phyloP scores from a whole-genome alignment of 2,888 invertebrate genomes.

The Zygothrica quintamaculata region DNA sequence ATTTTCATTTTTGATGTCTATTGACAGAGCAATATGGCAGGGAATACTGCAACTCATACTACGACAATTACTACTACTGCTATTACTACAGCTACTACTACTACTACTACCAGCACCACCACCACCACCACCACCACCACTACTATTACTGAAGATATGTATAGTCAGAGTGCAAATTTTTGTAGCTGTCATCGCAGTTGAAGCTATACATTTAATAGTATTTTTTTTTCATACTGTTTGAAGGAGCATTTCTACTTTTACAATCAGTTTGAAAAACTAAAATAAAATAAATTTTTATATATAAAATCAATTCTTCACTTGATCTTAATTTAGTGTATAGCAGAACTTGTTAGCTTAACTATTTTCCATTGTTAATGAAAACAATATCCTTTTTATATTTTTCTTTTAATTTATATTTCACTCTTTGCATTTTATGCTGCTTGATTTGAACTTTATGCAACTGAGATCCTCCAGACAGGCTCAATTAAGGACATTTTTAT shows the following conservation, averaged over 20 bases:
- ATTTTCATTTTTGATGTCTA: conserved; percentile 78
- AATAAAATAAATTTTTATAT: neutral
- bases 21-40: conserved; percentile 60
- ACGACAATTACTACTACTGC: neutral
- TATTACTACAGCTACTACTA: too few species aligned
- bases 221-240: too few species aligned
- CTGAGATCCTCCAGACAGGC: conserved; percentile 43
- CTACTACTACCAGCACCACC: too few species aligned
- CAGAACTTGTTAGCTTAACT: neutral
- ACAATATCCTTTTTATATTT: conserved; percentile 58
- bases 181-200: conserved; percentile 30
- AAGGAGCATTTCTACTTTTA: conserved; percentile 1
- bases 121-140: too few species aligned
- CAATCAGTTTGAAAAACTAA: conserved; percentile 5
- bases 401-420: conserved; percentile 64
- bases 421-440: conserved; percentile 59
- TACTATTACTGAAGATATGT: conserved; percentile 3
- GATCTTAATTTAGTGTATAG: neutral
- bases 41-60: too few species aligned
- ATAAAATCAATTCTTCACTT: neutral
- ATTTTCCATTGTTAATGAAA: conserved; percentile 31
- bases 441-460: conserved; percentile 42
- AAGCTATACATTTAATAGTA: neutral
- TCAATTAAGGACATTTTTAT: conserved; percentile 70
- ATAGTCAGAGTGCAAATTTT: conserved; percentile 21